phyloP scores from a whole-genome alignment of 2,113 vertebrate genomes.

The Thamnaconus septentrionalis region DNA sequence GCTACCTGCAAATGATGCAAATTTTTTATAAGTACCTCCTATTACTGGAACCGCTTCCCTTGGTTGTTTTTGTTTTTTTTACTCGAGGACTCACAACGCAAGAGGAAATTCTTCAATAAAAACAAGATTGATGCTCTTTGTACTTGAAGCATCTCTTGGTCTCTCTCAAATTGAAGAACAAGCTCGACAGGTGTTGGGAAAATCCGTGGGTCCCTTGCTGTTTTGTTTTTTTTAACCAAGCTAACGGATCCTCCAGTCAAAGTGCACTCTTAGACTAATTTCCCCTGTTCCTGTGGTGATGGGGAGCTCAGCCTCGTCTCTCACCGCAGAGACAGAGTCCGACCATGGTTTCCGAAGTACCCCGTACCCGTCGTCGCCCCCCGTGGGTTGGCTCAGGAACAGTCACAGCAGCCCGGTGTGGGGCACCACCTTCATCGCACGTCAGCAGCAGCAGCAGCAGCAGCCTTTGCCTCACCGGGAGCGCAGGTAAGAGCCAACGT shows the following conservation, averaged over 20 bases:
- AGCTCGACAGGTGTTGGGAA: not conserved
- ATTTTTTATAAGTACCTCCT: conserved; percentile 2
- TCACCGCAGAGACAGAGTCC: conserved; percentile 91
- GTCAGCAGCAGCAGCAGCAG: conserved; percentile 77
- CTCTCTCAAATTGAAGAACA: not conserved
- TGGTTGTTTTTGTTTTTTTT: not conserved
- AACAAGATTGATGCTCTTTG: conserved; percentile 1
- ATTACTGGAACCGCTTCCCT: conserved; percentile 7
- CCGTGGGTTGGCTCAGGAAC: conserved; percentile 89
- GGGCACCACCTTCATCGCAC: conserved; percentile 84
- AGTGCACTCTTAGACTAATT: conserved; percentile 16
- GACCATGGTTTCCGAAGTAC: conserved; percentile 88
- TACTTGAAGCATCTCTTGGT: not conserved
- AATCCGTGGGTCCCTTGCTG: conserved; percentile 13
- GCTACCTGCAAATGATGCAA: conserved; percentile 23
- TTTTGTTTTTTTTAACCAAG: conserved; percentile 5
- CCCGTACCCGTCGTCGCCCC: conserved; percentile 81
- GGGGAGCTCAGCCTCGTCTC: conserved; percentile 96
- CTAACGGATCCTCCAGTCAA: not conserved
- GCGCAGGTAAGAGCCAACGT: conserved; percentile 82
- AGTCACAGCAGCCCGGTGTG: conserved; percentile 86
- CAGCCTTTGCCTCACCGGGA: conserved; percentile 77
- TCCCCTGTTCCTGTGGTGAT: conserved; percentile 70
- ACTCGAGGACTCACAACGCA: not conserved
- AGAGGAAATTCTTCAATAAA: not conserved